Conservation (phyloP, 2,888 invertebrate genomes). For the Ptychoptera albimana region DNA sequence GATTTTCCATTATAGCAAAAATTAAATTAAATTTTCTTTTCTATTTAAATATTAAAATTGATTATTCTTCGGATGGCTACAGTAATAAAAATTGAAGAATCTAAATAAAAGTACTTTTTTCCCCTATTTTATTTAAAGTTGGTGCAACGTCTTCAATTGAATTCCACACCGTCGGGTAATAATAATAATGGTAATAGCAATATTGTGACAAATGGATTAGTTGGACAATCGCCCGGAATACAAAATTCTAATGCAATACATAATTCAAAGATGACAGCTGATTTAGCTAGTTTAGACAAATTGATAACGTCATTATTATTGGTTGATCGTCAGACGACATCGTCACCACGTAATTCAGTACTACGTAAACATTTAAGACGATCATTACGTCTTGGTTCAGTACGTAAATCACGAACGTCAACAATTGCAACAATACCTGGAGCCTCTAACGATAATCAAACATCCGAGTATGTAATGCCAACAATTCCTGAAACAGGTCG, state of each 20-base stretch:
- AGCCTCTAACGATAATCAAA: constrained; percentile 5
- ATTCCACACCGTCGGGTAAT: neutral
- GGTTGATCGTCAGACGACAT: constrained; percentile 26
- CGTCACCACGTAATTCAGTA: neutral
- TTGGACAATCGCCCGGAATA: neutral
- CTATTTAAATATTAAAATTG: no score
- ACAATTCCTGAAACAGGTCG: constrained; percentile 27
- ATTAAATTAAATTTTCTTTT: no score
- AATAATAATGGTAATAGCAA: neutral
- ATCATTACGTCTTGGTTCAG: no score
- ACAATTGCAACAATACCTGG: no score
- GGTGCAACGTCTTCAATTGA: neutral
- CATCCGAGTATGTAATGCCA: constrained; percentile 20
- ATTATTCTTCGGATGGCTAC: no score
- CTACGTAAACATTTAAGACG: no score
- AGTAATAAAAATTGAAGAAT: no score
- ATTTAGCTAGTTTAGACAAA: constrained; percentile 46
- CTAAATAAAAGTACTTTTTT: no score
- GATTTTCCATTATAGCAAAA: no score
- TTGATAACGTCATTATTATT: constrained; percentile 40
- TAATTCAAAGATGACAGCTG: constrained; percentile 34
- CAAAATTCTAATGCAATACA: constrained; percentile 16
- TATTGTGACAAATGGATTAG: neutral
- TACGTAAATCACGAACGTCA: no score
- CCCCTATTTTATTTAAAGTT: no score